Evolutionary conservation across 2,888 invertebrate species (phyloP).

Genomic region (Watsonalla binaria): DNA sequence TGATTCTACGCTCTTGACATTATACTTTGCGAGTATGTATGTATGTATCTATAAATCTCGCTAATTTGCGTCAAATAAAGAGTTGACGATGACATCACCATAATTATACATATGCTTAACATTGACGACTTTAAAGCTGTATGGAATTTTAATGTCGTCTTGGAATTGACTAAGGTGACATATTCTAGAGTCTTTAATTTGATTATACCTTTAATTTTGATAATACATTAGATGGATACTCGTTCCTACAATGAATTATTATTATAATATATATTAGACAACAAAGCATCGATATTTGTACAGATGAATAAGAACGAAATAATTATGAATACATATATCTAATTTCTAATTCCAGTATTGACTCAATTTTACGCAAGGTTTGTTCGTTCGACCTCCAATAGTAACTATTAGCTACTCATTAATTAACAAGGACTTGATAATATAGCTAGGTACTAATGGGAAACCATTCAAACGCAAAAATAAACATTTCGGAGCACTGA

Average conservation of each 20-base stretch:
- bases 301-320: too few relatives aligned
- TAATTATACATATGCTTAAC: slow-evolving; percentile 7
- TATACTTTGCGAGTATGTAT: too few relatives aligned
- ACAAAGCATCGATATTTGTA: slow-evolving; percentile 4
- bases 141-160: slow-evolving; percentile 19
- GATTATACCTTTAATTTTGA: too few relatives aligned
- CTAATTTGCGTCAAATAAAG: background rate
- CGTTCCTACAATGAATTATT: too few relatives aligned
- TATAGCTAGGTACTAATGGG: background rate
- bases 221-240: too few relatives aligned
- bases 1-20: too few relatives aligned
- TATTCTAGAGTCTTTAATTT: background rate
- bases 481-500: background rate
- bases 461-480: background rate
- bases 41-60: too few relatives aligned
- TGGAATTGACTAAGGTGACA: slow-evolving; percentile 13
- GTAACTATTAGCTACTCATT: background rate
- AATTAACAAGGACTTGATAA: background rate
- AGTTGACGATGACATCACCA: background rate
- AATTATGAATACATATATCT: too few relatives aligned
- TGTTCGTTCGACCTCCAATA: background rate
- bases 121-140: slow-evolving; percentile 13
- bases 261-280: too few relatives aligned
- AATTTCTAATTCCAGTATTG: background rate
- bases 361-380: background rate